These are phyloP conservation scores for Mayetiola destructor DNA, from an alignment of 2,888 invertebrate species.

Conservation along the genomic window DNA sequence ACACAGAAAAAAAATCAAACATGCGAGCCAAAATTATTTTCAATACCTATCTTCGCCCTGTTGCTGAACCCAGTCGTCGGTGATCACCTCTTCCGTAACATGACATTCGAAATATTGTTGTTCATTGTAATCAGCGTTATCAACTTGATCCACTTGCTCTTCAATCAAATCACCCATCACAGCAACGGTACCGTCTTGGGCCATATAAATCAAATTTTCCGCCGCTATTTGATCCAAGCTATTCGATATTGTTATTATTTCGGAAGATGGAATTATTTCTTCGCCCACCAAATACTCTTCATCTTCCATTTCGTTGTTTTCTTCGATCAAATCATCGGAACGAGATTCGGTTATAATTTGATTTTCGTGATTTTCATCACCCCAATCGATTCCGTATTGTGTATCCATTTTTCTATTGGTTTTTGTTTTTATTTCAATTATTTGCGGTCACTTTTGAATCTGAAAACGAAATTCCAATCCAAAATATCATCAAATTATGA, in stretches of 20 bases:
- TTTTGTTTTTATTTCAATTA: no score
- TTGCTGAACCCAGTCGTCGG: conserved; percentile 63
- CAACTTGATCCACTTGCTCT: conserved; percentile 23
- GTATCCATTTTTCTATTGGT: neutral
- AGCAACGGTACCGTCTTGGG: conserved; percentile 39
- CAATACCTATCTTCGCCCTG: conserved; percentile 53
- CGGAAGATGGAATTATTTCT: conserved; percentile 18
- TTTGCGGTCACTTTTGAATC: no score
- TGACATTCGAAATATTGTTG: conserved; percentile 40
- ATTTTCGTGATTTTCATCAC: neutral
- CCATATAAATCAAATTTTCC: conserved; percentile 46
- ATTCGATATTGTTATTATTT: conserved; percentile 19
- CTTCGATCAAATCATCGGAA: conserved; percentile 12
- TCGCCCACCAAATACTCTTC: conserved; percentile 19
- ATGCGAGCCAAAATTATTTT: neutral
- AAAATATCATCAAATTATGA: no score
- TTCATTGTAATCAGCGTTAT: conserved; percentile 21
- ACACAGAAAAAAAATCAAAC: neutral
- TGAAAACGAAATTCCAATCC: no score
- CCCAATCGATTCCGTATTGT: conserved; percentile 7
- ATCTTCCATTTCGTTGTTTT: neutral
- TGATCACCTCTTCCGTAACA: conserved; percentile 67
- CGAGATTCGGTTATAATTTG: neutral
- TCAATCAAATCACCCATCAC: conserved; percentile 28
- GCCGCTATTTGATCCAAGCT: conserved; percentile 45